Conservation (phyloP, 2,797 vertebrate species). For the Lagodon rhomboides region DNA sequence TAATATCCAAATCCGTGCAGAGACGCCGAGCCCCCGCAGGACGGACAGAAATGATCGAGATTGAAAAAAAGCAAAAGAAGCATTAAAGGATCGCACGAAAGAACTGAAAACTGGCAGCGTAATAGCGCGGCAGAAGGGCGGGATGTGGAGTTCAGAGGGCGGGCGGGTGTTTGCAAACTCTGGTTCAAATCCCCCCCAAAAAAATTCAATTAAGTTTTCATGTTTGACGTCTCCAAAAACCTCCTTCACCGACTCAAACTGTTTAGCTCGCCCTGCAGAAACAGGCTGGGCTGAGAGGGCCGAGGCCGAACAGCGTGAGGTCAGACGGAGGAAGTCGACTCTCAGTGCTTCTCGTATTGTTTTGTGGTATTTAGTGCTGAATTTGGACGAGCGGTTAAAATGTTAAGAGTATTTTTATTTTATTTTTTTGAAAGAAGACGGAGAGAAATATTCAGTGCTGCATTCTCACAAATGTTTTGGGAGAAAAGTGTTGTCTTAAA, state of each 20-base stretch:
- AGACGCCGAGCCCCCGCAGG: neutral
- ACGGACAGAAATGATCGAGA: neutral
- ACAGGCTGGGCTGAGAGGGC: too few species aligned
- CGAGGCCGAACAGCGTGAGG: neutral
- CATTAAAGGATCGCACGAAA: neutral
- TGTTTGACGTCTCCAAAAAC: conserved; percentile 14
- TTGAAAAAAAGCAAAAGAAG: neutral
- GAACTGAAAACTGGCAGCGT: neutral
- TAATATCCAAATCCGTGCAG: neutral
- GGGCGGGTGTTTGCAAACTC: neutral
- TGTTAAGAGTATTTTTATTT: too few species aligned
- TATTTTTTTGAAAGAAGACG: neutral
- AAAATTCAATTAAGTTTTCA: conserved; percentile 9
- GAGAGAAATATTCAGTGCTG: neutral
- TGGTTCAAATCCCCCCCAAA: conserved; percentile 15
- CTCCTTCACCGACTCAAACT: neutral
- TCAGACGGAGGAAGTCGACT: neutral
- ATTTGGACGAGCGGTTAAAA: neutral
- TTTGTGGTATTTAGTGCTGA: neutral
- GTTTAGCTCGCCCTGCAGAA: neutral
- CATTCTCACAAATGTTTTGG: neutral
- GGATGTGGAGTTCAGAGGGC: conserved; percentile 34
- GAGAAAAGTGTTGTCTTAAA: conserved; percentile 4
- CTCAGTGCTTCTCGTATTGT: neutral
- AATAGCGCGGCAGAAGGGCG: conserved; percentile 4